Base-by-base conservation (phyloP, 2,113 vertebrate species). In the Neodontobutis hainanensis region DNA sequence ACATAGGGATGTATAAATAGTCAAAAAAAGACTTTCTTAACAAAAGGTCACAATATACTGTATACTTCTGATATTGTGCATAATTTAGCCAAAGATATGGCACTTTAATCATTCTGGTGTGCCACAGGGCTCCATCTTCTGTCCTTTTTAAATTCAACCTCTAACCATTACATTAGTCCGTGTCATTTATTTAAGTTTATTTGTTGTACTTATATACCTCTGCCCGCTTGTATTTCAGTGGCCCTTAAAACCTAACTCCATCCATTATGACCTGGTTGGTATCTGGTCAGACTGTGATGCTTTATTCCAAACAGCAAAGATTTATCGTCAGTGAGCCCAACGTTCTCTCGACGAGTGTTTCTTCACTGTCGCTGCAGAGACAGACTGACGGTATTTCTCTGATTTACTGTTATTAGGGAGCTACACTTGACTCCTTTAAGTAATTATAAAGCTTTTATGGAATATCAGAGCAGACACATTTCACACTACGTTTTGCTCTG, bases 221-320 rank as follows among this genome's bases (percentile, higher is more conserved):
- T 27, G 19, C 19, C 19, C 19, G 19, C 19, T 27, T 27, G 19
- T 27, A 27, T 27, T 3, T 27, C 19, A 27, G 19, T 27, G 19
- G 19, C 19, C 19, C 19, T 27, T 27, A 27, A 27, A 27, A 27
- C n/a, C n/a, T n/a, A n/a, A n/a, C 19, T 27, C 19, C 19, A 27
- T 27, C 19, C 19, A 27, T 27, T 27, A 27, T 27, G 19, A 27
- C 19, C 19, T 27, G 19, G 19, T 27, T 27, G 19, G 19, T 27
- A 27, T 27, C 19, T 27, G 19, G 19, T 27, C 19, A 27, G 19
- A 27, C 19, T 27, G 19, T 27, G 69, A 77, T 67, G 65, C 12
- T 57, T 59, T 34, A 11, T 16, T 65, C 46, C 59, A 48, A 73
- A 74, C 68, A 57, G n/a, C 62, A 55, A 66, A 71, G 32, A 67